These are phyloP conservation scores for Sus scrofa DNA, from an alignment of 2,113 vertebrate genomes.

Conservation along the genomic window T2T-Sscrofa CM000819.6:137621001-137621500, in stretches of 20 bases:
- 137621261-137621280: neutral
- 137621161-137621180: neutral
- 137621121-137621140: conserved; percentile 36
- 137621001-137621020: fast-evolving
- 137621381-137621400: conserved; percentile 22
- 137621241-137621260: neutral
- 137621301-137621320: neutral
- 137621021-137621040: neutral
- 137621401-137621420: neutral
- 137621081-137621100: neutral
- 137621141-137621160: neutral
- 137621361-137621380: neutral
- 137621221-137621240: neutral
- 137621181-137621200: neutral
- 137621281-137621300: neutral
- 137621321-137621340: neutral
- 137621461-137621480: neutral
- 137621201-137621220: neutral
- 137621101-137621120: neutral
- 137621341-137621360: neutral
- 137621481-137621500: neutral
- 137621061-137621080: neutral
- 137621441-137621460: neutral
- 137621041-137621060: neutral
- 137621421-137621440: neutral